Evolutionary conservation across 2,888 invertebrate species (phyloP), one percentile per base, ranked within the genome.

Genomic region (Mylabris sibirica): DNA sequence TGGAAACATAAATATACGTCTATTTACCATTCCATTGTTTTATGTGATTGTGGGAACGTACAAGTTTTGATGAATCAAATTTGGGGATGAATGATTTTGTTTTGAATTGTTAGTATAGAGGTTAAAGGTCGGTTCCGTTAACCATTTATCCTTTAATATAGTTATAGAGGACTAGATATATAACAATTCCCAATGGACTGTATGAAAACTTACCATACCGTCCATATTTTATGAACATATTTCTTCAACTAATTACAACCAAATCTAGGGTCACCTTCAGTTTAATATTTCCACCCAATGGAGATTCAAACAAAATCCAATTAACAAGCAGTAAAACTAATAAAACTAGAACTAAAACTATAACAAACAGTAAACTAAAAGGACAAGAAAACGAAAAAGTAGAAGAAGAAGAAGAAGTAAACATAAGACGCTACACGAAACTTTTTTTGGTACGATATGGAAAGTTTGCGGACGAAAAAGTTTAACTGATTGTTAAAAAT

Each of bases 71-170:
- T 30, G 30, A 30, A 30, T 30, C 30, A 30, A 30, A 8, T 30
- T 30, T 30, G 30, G 30, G 30, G 30, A 8, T 30, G 30, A 30
- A 30, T 30, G 30, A 30, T 30, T 30, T 8, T 8, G 30, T 30
- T 30, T 30, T 30, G 30, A 30, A 30, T 30, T 30, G 30, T 30
- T 8, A 30, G 30, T 30, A 30, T 30, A 30, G 30, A 34, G 38
- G n/a, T 61, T 30, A n/a, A 35, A 41, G 17, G 61, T 20, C 17
- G 14, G 35, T 61, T 60, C n/a, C 60, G 60, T n/a, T 30, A 14
- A 12, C 61, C 34, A 53, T 41, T 34, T 61, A 34, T 34, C 41
- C 61, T 9, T n/a, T 61, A 61, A 61, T 61, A 61, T 34, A 61
- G 61, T 61, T 61, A 26, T 53, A 53, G 22, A 22, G 53, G 53